A percentile compares a stretch with the other conserved stretches of the same genome.
These are phyloP conservation scores for Dendrocincla tyrannina DNA, from an alignment of 2,797 vertebrate species.

Conservation along the genomic window DNA sequence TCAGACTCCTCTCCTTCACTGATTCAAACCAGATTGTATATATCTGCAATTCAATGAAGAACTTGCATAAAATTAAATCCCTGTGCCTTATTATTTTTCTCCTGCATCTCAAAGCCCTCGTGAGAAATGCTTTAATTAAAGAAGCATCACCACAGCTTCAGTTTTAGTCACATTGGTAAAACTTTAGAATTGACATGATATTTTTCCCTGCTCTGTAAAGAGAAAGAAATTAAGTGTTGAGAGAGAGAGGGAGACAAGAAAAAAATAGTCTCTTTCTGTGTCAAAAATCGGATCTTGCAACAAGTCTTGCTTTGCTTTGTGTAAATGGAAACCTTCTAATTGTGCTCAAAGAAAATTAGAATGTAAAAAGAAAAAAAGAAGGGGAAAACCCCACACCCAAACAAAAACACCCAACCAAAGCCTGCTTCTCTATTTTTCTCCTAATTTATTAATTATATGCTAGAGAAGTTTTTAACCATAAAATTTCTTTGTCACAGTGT, in stretches of 20 bases:
- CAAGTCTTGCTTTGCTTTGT: background rate
- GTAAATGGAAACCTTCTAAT: background rate
- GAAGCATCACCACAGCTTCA: constrained; percentile 35
- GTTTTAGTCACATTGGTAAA: constrained; percentile 49
- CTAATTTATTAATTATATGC: background rate
- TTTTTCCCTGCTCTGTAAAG: background rate
- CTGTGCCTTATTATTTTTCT: constrained; percentile 15
- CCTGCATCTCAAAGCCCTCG: constrained; percentile 2
- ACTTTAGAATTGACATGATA: background rate
- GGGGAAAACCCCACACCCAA: rapidly evolving
- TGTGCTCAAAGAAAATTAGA: background rate
- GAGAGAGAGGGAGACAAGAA: background rate
- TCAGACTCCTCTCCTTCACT: background rate
- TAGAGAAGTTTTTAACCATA: background rate
- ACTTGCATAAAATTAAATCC: constrained; percentile 60
- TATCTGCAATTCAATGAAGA: constrained; percentile 59
- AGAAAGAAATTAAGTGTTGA: background rate
- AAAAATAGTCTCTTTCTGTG: background rate
- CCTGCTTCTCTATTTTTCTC: background rate
- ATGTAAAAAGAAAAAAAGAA: background rate
- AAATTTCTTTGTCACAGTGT: background rate
- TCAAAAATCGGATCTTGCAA: background rate
- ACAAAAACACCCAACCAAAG: rapidly evolving
- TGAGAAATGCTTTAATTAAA: constrained; percentile 71
- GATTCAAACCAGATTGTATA: background rate